Evolutionary conservation across 2,797 vertebrate species (phyloP).

Genomic region (Bradypodion pumilum): DNA sequence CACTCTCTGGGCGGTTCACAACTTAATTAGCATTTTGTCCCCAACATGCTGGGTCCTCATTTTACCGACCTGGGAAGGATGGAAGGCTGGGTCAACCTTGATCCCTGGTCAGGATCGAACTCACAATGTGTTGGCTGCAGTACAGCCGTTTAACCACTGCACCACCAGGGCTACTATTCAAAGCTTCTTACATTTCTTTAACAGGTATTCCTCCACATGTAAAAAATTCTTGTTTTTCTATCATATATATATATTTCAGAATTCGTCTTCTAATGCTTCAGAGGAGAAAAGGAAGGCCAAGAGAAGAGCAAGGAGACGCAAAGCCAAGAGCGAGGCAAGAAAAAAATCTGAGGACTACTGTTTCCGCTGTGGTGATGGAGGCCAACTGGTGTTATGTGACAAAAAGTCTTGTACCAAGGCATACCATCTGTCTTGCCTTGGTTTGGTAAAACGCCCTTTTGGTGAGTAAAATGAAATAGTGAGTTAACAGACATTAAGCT

Average conservation of each 20-base stretch:
- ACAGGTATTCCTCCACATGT: neutral
- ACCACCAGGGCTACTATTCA: too few relatives aligned
- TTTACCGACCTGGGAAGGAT: too few relatives aligned
- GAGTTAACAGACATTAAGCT: neutral
- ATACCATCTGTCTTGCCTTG: slow-evolving; percentile 94
- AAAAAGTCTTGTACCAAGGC: slow-evolving; percentile 95
- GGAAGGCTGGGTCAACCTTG: too few relatives aligned
- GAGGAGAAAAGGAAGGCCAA: slow-evolving; percentile 91
- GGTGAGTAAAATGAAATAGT: slow-evolving; percentile 78
- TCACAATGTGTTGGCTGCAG: too few relatives aligned
- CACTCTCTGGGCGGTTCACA: too few relatives aligned
- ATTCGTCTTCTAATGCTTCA: slow-evolving; percentile 78
- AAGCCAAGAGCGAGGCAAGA: slow-evolving; percentile 82
- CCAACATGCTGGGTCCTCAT: too few relatives aligned
- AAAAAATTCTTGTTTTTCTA: slow-evolving; percentile 3
- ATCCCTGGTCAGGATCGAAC: too few relatives aligned
- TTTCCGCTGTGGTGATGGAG: slow-evolving; percentile 95
- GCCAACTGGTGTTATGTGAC: slow-evolving; percentile 92
- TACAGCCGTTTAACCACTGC: too few relatives aligned
- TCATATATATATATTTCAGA: slow-evolving; percentile 56
- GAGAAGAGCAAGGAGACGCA: slow-evolving; percentile 84
- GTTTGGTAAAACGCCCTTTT: slow-evolving; percentile 93
- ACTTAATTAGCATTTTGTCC: too few relatives aligned
- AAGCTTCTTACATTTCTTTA: neutral
- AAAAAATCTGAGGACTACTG: slow-evolving; percentile 94